Conservation (phyloP, 2,888 invertebrate species). For the Cantharis rustica region DNA sequence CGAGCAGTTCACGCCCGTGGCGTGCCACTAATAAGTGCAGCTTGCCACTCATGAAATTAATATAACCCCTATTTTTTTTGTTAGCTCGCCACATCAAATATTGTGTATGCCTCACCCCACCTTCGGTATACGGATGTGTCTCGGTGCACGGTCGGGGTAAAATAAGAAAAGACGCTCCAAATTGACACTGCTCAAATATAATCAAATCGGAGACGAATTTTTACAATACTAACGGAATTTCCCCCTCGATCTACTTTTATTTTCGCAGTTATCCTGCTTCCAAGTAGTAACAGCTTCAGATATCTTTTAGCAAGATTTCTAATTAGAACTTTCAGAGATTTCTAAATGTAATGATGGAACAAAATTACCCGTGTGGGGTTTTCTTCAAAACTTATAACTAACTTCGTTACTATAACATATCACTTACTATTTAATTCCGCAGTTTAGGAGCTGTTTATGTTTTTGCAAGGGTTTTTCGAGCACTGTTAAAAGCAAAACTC, state of each 20-base stretch:
- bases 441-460: neutral
- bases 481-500: neutral
- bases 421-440: neutral
- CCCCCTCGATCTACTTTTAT: neutral
- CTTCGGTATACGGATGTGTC: neutral
- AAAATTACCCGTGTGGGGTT: neutral
- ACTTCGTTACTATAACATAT: neutral
- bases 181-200: neutral
- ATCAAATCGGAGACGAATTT: neutral
- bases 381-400: neutral
- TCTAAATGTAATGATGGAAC: neutral
- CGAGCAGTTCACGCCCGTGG: neutral
- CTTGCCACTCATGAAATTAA: neutral
- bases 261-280: neutral
- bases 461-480: neutral
- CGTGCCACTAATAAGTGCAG: neutral
- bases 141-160: neutral
- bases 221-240: neutral
- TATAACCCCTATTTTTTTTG: neutral
- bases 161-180: neutral
- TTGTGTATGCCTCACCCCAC: neutral
- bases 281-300: neutral
- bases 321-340: neutral
- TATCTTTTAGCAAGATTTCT: neutral
- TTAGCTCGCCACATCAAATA: neutral